Conservation (phyloP, 1,140 invertebrate species). For the Pseudomyrmex dendroicus region DNA sequence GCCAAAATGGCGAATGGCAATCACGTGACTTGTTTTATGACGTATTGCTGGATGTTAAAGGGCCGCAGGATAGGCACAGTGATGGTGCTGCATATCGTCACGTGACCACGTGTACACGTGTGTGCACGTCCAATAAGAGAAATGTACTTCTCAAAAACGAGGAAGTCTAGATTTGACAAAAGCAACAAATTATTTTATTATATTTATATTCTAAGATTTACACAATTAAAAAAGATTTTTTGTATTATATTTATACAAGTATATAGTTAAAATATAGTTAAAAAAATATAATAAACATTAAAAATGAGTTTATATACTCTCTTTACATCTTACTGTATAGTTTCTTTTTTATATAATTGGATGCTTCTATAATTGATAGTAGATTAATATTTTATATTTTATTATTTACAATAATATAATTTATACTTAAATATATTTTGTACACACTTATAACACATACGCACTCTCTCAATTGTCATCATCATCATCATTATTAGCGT, state of each 20-base stretch:
- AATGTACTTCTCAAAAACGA: constrained; percentile 65
- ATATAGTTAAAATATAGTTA: too few species aligned
- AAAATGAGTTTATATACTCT: neutral
- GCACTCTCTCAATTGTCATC: neutral
- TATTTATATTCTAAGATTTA: too few species aligned
- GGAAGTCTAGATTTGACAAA: constrained; percentile 39
- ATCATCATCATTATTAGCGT: constrained; percentile 82
- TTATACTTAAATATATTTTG: constrained; percentile 36
- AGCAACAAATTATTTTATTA: neutral
- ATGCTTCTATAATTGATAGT: too few species aligned
- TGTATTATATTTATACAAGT: too few species aligned
- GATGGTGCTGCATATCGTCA: constrained; percentile 66
- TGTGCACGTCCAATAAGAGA: constrained; percentile 70
- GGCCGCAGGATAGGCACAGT: constrained; percentile 57
- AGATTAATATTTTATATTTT: neutral
- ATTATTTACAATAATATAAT: constrained; percentile 11
- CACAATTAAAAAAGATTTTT: too few species aligned
- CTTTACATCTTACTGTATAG: neutral
- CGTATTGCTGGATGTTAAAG: constrained; percentile 74
- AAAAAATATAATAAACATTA: too few species aligned
- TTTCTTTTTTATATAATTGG: neutral
- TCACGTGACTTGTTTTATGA: constrained; percentile 81
- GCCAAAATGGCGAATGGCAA: constrained; percentile 79
- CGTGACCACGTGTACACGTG: constrained; percentile 74
- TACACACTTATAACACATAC: constrained; percentile 38